Evolutionary conservation across 1,140 invertebrate genomes (phyloP).

Genomic region (Atta texana): DNA sequence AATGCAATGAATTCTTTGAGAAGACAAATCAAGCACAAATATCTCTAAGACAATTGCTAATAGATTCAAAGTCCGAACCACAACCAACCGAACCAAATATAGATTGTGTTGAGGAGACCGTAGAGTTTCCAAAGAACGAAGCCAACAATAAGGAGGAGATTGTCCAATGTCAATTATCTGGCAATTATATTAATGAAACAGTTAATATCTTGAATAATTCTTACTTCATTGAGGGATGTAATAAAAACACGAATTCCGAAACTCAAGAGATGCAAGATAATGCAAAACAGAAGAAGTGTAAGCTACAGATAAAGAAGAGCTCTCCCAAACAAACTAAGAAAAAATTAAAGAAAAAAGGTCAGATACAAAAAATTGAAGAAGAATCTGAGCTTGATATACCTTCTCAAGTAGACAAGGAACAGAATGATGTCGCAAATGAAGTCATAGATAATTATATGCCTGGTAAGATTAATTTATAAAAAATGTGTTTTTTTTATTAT

Average conservation of each 20-base stretch:
- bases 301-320: conserved; percentile 74
- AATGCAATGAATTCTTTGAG: conserved; percentile 85
- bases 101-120: conserved; percentile 76
- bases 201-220: conserved; percentile 66
- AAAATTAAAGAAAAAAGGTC: conserved; percentile 78
- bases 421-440: conserved; percentile 72
- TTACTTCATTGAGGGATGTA: conserved; percentile 68
- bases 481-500: conserved; percentile 1
- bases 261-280: conserved; percentile 53
- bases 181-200: conserved; percentile 75
- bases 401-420: conserved; percentile 75
- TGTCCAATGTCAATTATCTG: conserved; percentile 72
- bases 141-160: conserved; percentile 62
- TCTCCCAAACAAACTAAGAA: conserved; percentile 76
- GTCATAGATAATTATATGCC: conserved; percentile 85
- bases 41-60: conserved; percentile 79
- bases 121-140: conserved; percentile 75
- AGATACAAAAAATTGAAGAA: conserved; percentile 76
- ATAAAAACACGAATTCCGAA: conserved; percentile 61
- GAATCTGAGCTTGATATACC: conserved; percentile 69
- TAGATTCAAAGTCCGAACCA: conserved; percentile 75
- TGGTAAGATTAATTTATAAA: conserved; percentile 71
- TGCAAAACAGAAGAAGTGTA: conserved; percentile 76
- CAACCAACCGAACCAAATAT: conserved; percentile 72
- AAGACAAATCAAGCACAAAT: conserved; percentile 84